These are phyloP conservation scores for Volucella bombylans DNA, from an alignment of 2,888 invertebrate genomes.

Conservation along the genomic window DNA sequence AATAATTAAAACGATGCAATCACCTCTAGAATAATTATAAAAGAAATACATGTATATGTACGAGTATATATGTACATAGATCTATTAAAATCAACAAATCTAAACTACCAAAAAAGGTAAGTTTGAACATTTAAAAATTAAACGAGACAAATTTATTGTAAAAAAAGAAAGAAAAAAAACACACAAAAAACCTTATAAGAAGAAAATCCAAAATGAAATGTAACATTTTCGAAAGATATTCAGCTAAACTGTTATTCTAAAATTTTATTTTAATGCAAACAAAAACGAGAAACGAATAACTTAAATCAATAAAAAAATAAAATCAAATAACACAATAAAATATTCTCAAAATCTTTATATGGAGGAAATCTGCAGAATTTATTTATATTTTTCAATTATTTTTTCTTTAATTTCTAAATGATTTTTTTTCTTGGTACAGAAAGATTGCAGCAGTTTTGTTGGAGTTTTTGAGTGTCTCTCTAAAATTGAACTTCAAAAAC, in stretches of 20 bases:
- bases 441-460: neutral
- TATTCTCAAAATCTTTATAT: constrained; percentile 22
- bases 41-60: constrained; percentile 4
- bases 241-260: constrained; percentile 57
- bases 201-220: constrained; percentile 76
- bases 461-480: no score
- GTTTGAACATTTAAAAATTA: constrained; percentile 18
- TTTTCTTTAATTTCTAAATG: neutral
- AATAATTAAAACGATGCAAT: constrained; percentile 39
- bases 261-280: constrained; percentile 39
- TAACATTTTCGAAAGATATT: constrained; percentile 63
- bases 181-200: constrained; percentile 76
- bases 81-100: constrained; percentile 50
- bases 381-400: constrained; percentile 11
- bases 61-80: constrained; percentile 33
- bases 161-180: constrained; percentile 23
- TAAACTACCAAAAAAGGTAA: constrained; percentile 33
- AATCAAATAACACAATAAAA: constrained; percentile 14
- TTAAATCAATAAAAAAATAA: neutral
- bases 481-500: no score
- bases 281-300: constrained; percentile 62
- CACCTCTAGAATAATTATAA: constrained; percentile 58
- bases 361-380: constrained; percentile 46
- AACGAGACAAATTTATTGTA: constrained; percentile 35
- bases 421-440: neutral